Conservation (phyloP, 2,113 vertebrate species). For the Pseudois nayaur region DNA sequence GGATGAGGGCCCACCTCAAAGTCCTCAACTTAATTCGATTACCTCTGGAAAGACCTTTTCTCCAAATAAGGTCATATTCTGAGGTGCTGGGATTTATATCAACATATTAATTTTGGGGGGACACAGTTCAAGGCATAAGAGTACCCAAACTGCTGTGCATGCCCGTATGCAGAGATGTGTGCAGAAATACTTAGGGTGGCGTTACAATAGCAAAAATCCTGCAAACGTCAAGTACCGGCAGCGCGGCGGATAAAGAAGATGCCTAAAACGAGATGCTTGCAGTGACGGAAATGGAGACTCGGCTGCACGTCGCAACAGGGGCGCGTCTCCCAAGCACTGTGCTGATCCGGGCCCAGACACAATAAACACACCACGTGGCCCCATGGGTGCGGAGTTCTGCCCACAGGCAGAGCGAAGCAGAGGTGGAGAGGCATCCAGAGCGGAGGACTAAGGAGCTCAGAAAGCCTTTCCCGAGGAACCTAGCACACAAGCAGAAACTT, state of each 20-base stretch:
- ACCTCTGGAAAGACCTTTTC: neutral
- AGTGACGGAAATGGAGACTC: neutral
- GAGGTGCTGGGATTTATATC: neutral
- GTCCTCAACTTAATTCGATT: neutral
- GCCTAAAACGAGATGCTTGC: neutral
- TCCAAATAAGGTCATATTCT: neutral
- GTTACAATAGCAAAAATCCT: neutral
- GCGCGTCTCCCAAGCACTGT: accelerated
- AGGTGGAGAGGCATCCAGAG: too few relatives aligned
- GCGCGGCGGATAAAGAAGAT: accelerated
- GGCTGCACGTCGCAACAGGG: accelerated
- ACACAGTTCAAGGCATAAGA: neutral
- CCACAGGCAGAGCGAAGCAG: neutral
- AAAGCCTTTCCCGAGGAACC: neutral
- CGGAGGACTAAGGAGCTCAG: neutral
- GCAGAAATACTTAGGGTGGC: neutral
- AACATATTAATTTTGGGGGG: neutral
- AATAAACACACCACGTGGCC: accelerated
- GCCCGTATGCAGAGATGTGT: neutral
- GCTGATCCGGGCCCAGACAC: neutral
- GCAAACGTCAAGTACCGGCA: accelerated
- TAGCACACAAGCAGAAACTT: neutral
- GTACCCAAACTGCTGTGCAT: neutral
- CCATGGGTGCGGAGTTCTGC: neutral
- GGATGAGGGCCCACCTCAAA: neutral